Evolutionary conservation across 2,113 vertebrate genomes (phyloP), one percentile per base, ranked within the genome.

Genomic region (Callipepla squamata): DNA sequence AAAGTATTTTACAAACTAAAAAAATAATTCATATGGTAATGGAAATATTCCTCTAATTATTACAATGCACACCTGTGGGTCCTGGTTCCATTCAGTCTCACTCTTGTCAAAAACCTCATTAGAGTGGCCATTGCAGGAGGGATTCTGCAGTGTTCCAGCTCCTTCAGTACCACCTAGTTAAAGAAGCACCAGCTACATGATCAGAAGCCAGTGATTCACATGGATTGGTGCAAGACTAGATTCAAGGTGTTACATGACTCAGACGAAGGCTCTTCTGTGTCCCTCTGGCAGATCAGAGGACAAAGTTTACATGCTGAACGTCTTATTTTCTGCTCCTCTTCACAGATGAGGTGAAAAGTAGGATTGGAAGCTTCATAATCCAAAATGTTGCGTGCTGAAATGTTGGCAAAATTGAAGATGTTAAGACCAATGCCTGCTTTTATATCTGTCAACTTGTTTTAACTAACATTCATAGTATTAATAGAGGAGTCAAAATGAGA

Each of bases 311-410:
- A 23, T 26, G 36, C 42, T 53, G 36, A 51, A 63, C 20, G 6
- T 63, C 67, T 62, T 45, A 38, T 23, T 68, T 77, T 51, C 48
- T 72, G 9, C 38, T 77, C n/a, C 58, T 51, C 72, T 68, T n/a
- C 13, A 13, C 4, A 10, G 28, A 9, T 32, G 34, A 26, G 40
- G 25, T 0, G 0, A 85, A 22, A 7, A 61, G 36, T 59, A 58
- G 32, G 45, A 78, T n/a, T 26, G 50, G 32, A 55, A 13, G 57
- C 53, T 69, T 81, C 34, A 16, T 40, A 40, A 65, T 69, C 32
- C 34, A 34, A 63, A 73, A 53, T 34, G 45, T 10, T 42, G 9
- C 6, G 0, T 69, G 61, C 22, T 63, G 44, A 21, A 1, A 0
- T 44, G 42, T 6, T 40, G 44, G 65, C 14, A 48, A 81, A 72